These are phyloP conservation scores for Eristalis tenax DNA, from an alignment of 2,888 invertebrate genomes.

Conservation along the genomic window DNA sequence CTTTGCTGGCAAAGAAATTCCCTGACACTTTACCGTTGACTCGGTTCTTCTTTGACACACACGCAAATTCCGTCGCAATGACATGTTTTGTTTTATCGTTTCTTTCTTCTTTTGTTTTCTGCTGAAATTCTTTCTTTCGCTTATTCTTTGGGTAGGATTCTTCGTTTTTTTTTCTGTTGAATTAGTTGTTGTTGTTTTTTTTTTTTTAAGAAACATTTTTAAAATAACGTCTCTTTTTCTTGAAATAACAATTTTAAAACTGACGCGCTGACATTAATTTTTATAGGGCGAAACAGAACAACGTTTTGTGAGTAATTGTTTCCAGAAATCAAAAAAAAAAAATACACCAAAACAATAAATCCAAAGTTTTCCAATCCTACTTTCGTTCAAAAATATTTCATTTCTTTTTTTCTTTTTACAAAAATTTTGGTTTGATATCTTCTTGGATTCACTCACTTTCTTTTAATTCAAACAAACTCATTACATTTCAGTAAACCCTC, in stretches of 20 bases:
- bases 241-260: constrained; percentile 73
- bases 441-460: constrained; percentile 66
- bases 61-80: background rate
- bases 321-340: constrained; percentile 76
- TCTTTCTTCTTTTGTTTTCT: constrained; percentile 57
- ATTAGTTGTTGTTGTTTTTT: constrained; percentile 72
- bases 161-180: constrained; percentile 73
- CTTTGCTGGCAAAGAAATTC: constrained; percentile 41
- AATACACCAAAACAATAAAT: constrained; percentile 72
- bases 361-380: constrained; percentile 75
- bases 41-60: constrained; percentile 43
- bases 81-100: constrained; percentile 24
- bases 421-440: constrained; percentile 66
- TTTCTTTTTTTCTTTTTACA: constrained; percentile 53
- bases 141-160: constrained; percentile 14
- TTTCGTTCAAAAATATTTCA: constrained; percentile 59
- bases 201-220: constrained; percentile 31
- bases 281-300: constrained; percentile 82
- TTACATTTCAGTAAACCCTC: constrained; percentile 41
- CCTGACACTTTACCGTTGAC: background rate
- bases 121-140: constrained; percentile 40
- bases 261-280: constrained; percentile 81
- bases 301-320: constrained; percentile 82
- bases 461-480: constrained; percentile 41
- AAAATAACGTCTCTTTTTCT: constrained; percentile 64